Evolutionary conservation across 2,113 vertebrate species (phyloP), one percentile per base, ranked within the genome.

Genomic region (Thamnophis sirtalis): DNA sequence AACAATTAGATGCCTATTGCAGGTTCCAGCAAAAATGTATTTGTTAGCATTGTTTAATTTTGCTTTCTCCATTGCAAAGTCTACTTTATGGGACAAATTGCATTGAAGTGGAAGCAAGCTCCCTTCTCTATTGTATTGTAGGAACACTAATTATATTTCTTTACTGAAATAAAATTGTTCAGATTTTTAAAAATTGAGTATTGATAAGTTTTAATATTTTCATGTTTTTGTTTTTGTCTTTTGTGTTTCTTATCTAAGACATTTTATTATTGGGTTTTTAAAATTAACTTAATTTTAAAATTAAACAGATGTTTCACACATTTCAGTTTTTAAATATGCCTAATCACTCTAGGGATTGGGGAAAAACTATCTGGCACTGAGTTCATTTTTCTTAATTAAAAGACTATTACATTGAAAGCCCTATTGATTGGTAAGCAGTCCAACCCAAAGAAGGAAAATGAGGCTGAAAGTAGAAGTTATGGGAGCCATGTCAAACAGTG

Each of bases 381-480:
- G n/a, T 26, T 26, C 24, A 92, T 91, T 97, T 96, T 89, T 94
- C 90, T 13, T 94, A 92, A 94, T 95, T 95, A 96, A 94, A 95
- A 94, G 96, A 93, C 94, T 84, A 89, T 19, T 24, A 89, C 86
- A 94, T 95, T 92, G 92, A 93, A 95, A 96, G 93, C 92, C 96
- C 90, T 1, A 1, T 94, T 97, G 96, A 92, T 60, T 94, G 91
- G 92, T 93, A 94, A 96, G 95, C 95, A 97, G 96, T 96, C 96
- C 94, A 95, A 96, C 95, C 93, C 93, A 94, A 95, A 95, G 95
- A 96, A 68, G 80, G 89, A 55, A 94, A 93, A 93, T 96, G 92
- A 94, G 48, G 73, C 73, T 85, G 87, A 87, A 92, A 89, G 87
- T 92, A 28, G 87, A 92, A 38, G n/a, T 89, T 60, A 92, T 51